Evolutionary conservation across 2,888 invertebrate genomes (phyloP), one percentile per base, ranked within the genome.

Genomic region (Pristionchus arcanus): DNA sequence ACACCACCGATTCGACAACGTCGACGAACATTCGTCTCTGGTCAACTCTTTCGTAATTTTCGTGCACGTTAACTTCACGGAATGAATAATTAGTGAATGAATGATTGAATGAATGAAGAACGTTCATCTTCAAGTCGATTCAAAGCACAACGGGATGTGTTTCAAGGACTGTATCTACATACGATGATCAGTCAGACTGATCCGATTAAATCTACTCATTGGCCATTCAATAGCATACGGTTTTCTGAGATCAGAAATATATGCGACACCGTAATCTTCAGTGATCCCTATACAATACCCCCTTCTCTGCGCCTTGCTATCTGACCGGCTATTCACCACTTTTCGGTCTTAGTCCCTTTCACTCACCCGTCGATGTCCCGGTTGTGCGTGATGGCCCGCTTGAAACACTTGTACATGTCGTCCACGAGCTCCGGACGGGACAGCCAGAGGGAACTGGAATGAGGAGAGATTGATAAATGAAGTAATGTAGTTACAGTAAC

Each of bases 321-420:
- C 42, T 49, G 4, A 9, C 42, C 42, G 42, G 42, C 42, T 7
- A 49, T 49, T 49, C 7, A 3, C 42, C 42, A 49, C 42, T 49
- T 49, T 49, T 13, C 42, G 42, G 42, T 1, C 55, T 19, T 19
- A 4, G 19, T 21, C 63, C 63, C 63, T 7, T n/a, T 37, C 34
- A 90, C 90, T 25, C 42, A 91, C 91, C 93, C 92, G 4, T 90
- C 86, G 13, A 93, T 37, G 31, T 90, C 90, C 15, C 71, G 87
- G 63, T 93, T 93, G 85, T 93, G 92, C 16, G 92, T 92, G 77
- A 93, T 92, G 11, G 93, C 90, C 15, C 91, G 91, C 86, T 92
- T 92, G 49, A 92, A 90, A 71, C 91, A 91, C 42, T 77, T 71
- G 88, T 92, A 93, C 55, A 93, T 93, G 87, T 93, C 92, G 90